Conservation (phyloP, 2,113 vertebrate species). For the Pardalotus punctatus region DNA sequence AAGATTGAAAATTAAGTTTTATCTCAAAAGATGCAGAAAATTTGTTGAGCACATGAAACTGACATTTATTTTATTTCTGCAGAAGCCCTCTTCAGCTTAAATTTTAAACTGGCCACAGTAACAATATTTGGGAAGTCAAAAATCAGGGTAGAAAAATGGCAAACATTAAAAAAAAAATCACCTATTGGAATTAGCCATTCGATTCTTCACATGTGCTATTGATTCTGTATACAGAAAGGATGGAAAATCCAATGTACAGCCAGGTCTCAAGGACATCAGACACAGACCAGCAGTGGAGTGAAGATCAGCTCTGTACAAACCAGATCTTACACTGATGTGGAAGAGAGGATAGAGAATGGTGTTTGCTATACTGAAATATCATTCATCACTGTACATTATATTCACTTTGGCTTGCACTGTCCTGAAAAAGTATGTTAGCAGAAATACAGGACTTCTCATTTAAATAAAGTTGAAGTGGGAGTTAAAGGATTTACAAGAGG, state of each 20-base stretch:
- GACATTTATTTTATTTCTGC: neutral
- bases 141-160: neutral
- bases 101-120: neutral
- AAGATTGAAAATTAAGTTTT: neutral
- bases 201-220: neutral
- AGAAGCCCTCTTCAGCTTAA: neutral
- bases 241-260: neutral
- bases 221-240: neutral
- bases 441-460: neutral
- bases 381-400: neutral
- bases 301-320: neutral
- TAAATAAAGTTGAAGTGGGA: neutral
- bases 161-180: neutral
- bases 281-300: neutral
- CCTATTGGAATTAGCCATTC: neutral
- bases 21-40: neutral
- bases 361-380: neutral
- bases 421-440: neutral
- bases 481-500: neutral
- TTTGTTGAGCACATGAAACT: neutral
- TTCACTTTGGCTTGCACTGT: neutral
- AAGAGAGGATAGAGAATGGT: neutral
- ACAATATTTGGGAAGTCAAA: neutral
- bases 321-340: neutral
- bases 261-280: neutral